Evolutionary conservation across 2,113 vertebrate species (phyloP).

Genomic region (Archilochus colubris): DNA sequence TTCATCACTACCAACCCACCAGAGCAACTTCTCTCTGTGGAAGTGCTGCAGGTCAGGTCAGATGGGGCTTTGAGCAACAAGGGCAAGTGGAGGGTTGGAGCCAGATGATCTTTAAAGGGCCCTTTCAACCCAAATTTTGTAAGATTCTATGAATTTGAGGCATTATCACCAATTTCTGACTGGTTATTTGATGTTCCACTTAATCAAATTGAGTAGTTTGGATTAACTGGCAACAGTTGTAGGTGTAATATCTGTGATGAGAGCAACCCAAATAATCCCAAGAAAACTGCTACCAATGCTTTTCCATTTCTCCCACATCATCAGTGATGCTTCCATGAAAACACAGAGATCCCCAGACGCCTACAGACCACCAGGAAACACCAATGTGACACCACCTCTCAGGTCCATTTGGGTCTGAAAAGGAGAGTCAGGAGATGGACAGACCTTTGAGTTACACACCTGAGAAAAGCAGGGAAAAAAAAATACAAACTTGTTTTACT

Average conservation of each 20-base stretch:
- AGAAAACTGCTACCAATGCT: neutral
- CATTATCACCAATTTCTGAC: neutral
- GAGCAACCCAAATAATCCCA: neutral
- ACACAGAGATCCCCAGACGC: neutral
- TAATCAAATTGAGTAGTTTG: neutral
- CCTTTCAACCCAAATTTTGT: no score
- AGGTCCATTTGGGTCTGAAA: neutral
- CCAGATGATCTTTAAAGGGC: no score
- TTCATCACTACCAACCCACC: neutral
- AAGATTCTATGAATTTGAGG: neutral
- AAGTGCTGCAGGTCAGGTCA: no score
- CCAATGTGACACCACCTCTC: neutral
- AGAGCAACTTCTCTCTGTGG: neutral
- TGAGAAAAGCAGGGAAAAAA: neutral
- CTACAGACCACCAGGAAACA: neutral
- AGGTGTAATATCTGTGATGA: fast-evolving
- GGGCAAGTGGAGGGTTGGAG: no score
- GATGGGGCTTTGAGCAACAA: no score
- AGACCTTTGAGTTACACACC: neutral
- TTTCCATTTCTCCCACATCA: fast-evolving
- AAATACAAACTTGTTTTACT: neutral
- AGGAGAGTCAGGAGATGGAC: neutral
- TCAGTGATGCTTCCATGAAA: neutral
- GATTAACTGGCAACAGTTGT: neutral
- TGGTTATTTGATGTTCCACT: neutral